Percentiles rank a stretch among this genome's conserved stretches.
These are phyloP conservation scores for Hybos culiciformis DNA, from an alignment of 2,888 invertebrate species.

Conservation along the genomic window DNA sequence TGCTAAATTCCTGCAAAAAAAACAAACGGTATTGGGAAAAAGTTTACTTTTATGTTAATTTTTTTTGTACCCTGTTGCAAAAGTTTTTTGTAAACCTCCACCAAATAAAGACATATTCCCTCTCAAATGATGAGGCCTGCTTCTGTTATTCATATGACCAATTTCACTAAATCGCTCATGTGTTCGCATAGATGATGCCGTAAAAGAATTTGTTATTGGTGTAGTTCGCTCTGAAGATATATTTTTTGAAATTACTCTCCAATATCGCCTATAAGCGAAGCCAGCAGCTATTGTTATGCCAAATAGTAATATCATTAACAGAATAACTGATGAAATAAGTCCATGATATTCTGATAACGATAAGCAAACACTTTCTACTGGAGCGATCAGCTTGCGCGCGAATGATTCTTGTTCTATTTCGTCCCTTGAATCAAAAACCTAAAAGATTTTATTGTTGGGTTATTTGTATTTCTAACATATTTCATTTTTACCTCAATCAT, in stretches of 20 bases:
- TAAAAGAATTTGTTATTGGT: slow-evolving; percentile 33
- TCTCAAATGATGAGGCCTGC: slow-evolving; percentile 23
- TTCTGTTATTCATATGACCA: slow-evolving; percentile 27
- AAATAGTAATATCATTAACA: slow-evolving; percentile 58
- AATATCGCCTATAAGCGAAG: slow-evolving; percentile 67
- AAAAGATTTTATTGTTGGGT: background rate
- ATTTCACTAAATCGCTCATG: slow-evolving; percentile 34
- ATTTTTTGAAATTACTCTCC: slow-evolving; percentile 65
- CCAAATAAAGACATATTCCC: slow-evolving; percentile 47
- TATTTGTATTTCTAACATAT: background rate
- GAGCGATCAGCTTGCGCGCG: slow-evolving; percentile 50
- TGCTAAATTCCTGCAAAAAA: slow-evolving; percentile 29
- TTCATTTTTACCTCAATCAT: slow-evolving; percentile 61
- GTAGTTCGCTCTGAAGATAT: slow-evolving; percentile 39
- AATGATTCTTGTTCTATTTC: slow-evolving; percentile 48
- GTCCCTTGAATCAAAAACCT: slow-evolving; percentile 74
- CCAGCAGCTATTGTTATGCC: slow-evolving; percentile 60
- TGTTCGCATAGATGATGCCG: slow-evolving; percentile 36
- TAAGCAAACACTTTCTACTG: slow-evolving; percentile 61
- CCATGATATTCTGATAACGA: slow-evolving; percentile 74
- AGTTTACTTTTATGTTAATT: no score
- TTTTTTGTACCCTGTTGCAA: slow-evolving; percentile 43
- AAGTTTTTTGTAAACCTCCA: slow-evolving; percentile 54
- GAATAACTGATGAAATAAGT: slow-evolving; percentile 62
- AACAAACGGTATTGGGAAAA: no score